phyloP scores from a whole-genome alignment of 2,113 vertebrate genomes.

The Oreochromis tanganicae region DNA sequence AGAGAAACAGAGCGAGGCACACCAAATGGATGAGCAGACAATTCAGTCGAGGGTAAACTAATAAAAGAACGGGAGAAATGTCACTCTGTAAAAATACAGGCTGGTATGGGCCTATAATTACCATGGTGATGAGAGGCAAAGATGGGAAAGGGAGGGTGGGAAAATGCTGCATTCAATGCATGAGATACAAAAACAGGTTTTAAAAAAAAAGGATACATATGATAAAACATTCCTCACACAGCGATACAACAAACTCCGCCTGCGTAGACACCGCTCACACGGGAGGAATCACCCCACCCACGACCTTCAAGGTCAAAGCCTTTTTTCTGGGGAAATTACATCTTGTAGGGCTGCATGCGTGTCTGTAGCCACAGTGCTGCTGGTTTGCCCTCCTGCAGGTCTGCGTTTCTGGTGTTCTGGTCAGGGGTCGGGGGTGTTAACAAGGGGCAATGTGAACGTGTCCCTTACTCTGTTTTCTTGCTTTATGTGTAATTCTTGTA shows the following conservation, averaged over 20 bases:
- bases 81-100: slow-evolving; percentile 32
- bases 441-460: not conserved
- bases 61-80: slow-evolving; percentile 27
- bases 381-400: not conserved
- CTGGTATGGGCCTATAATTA: slow-evolving; percentile 28
- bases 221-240: not conserved
- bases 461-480: not conserved
- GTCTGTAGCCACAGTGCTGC: not conserved
- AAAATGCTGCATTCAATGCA: not conserved
- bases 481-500: not conserved
- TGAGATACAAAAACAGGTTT: not conserved
- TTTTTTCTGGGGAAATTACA: slow-evolving; percentile 20
- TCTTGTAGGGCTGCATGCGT: not conserved
- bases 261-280: not conserved
- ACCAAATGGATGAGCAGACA: slow-evolving; percentile 3
- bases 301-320: slow-evolving; percentile 32
- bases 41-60: slow-evolving; percentile 3
- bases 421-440: not conserved
- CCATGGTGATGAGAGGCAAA: not conserved
- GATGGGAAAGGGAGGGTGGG: not conserved
- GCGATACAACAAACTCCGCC: not conserved
- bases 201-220: not conserved
- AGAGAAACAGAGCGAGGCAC: not conserved
- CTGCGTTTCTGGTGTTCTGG: not conserved
- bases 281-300: not conserved